These are phyloP conservation scores for Colletes collaris DNA, from an alignment of 2,888 invertebrate genomes.

Conservation along the genomic window DNA sequence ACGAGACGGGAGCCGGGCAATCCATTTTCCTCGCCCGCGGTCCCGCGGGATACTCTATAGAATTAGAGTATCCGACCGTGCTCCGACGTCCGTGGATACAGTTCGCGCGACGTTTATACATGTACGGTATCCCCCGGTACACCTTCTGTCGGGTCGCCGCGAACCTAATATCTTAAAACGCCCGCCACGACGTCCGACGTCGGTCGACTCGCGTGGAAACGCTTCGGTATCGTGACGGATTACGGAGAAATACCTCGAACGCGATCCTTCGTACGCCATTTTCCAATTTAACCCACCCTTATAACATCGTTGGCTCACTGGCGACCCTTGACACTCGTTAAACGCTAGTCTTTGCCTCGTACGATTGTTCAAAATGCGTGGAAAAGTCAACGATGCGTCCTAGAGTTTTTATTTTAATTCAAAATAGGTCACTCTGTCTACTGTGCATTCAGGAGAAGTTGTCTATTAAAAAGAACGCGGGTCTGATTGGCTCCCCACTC, in stretches of 20 bases:
- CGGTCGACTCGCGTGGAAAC: constrained; percentile 17
- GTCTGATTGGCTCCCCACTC: no score
- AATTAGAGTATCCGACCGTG: constrained; percentile 62
- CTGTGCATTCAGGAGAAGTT: no score
- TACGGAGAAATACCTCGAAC: not conserved
- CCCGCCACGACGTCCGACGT: not conserved
- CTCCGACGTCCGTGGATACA: constrained; percentile 37
- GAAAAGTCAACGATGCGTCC: no score
- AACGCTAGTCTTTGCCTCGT: no score
- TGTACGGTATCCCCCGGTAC: constrained; percentile 5
- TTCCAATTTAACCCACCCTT: no score
- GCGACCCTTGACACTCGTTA: no score
- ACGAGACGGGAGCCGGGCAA: constrained; percentile 44
- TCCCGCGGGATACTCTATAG: constrained; percentile 68
- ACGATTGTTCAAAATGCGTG: no score
- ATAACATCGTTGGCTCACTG: no score
- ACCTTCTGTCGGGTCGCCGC: constrained; percentile 18
- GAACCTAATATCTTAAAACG: constrained; percentile 54
- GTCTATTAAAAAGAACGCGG: no score
- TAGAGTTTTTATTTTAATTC: no score
- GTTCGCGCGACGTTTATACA: constrained; percentile 48
- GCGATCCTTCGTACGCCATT: no score
- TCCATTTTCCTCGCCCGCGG: constrained; percentile 66
- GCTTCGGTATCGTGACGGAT: constrained; percentile 35
- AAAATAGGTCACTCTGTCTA: no score